phyloP scores from a whole-genome alignment of 2,113 vertebrate species.

The Oceanites oceanicus region DNA sequence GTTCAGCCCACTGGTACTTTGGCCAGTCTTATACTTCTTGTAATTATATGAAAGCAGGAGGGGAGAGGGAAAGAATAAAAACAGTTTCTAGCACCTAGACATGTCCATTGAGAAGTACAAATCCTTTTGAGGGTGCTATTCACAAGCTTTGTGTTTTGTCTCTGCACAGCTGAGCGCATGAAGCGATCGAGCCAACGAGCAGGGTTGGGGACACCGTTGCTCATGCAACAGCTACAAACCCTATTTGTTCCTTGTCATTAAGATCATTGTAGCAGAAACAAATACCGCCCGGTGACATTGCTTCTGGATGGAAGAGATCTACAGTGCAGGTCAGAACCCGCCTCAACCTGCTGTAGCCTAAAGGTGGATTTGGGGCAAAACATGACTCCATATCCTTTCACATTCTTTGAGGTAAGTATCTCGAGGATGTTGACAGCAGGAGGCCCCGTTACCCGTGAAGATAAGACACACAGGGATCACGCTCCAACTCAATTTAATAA shows the following conservation, averaged over 20 bases:
- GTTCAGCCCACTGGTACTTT: neutral
- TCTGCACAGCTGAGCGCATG: neutral
- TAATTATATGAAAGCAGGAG: neutral
- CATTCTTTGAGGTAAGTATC: neutral
- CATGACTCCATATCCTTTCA: fast-evolving
- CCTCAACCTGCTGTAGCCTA: neutral
- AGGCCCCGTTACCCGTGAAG: neutral
- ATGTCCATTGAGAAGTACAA: neutral
- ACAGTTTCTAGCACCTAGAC: fast-evolving
- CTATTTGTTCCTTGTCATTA: fast-evolving
- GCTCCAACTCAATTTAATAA: slow-evolving; percentile 59
- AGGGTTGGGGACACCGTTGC: neutral
- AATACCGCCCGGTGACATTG: fast-evolving
- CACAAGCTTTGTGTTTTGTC: neutral
- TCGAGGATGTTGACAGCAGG: neutral
- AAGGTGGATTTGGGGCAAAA: neutral
- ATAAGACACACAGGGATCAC: slow-evolving; percentile 28
- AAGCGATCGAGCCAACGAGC: fast-evolving
- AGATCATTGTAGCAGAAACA: neutral
- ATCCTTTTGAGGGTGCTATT: neutral
- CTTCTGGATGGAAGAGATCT: neutral
- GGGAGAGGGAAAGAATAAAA: neutral
- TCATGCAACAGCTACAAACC: neutral
- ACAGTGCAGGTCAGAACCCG: neutral
- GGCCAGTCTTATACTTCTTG: neutral